Conservation (phyloP, 30 jellyfish, hydroid and myxozoan species). For the Sanderia malayensis region DNA sequence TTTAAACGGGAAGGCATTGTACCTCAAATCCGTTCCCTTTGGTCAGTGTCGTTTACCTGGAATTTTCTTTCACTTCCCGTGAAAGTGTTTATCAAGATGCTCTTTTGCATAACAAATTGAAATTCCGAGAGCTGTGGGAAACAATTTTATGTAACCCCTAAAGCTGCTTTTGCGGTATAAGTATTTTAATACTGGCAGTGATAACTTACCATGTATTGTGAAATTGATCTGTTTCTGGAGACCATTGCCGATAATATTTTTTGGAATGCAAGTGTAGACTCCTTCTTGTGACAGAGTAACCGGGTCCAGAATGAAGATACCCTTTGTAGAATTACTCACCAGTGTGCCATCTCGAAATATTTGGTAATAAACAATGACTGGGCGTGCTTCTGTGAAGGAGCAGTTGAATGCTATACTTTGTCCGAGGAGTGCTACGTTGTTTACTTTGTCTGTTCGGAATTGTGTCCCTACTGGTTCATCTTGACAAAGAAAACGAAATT, state of each 20-base stretch:
- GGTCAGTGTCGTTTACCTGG: too few species aligned
- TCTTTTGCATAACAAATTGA: too few species aligned
- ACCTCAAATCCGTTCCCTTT: too few species aligned
- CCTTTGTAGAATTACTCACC: slow-evolving; percentile 34
- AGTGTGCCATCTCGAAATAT: slow-evolving; percentile 38
- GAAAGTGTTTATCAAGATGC: too few species aligned
- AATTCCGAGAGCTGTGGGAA: too few species aligned
- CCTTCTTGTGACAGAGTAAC: slow-evolving; percentile 40
- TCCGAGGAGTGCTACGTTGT: slow-evolving; percentile 32
- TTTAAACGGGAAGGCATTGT: too few species aligned
- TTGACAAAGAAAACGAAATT: slow-evolving; percentile 8
- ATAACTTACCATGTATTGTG: slow-evolving; percentile 30
- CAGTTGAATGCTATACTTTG: slow-evolving; percentile 31
- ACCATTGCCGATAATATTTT: slow-evolving; percentile 58
- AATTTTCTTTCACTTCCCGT: too few species aligned
- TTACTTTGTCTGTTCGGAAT: slow-evolving; percentile 24
- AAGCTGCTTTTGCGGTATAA: too few species aligned
- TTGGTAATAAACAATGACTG: slow-evolving; percentile 35
- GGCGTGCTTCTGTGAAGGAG: slow-evolving; percentile 39
- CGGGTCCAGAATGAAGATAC: slow-evolving; percentile 27
- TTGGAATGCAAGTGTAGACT: slow-evolving; percentile 49
- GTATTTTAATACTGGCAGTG: too few species aligned
- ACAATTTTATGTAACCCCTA: too few species aligned
- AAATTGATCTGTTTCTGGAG: slow-evolving; percentile 5
- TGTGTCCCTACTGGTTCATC: slow-evolving; percentile 50